Evolutionary conservation across 2,113 vertebrate species (phyloP).

Genomic region (Heterotilapia buettikoferi): DNA sequence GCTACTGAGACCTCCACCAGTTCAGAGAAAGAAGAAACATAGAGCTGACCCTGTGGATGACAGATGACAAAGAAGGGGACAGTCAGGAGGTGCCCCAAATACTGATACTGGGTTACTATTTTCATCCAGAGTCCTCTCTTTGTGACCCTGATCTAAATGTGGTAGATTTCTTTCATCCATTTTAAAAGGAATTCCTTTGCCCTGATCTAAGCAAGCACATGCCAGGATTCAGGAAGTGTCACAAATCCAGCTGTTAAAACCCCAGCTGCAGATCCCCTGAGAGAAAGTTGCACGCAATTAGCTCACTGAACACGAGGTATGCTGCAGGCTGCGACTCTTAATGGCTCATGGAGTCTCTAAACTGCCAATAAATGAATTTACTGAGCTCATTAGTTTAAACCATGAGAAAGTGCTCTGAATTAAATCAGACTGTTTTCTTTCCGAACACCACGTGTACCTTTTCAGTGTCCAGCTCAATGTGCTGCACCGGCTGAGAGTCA

Average conservation of each 20-base stretch:
- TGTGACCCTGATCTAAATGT: not conserved
- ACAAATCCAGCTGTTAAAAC: conserved; percentile 35
- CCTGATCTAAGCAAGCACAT: not conserved
- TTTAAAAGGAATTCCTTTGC: not conserved
- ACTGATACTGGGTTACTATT: conserved; percentile 3
- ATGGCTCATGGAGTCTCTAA: conserved; percentile 31
- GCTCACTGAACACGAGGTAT: conserved; percentile 13
- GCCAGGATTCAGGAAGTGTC: conserved; percentile 1
- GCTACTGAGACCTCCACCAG: conserved; percentile 86
- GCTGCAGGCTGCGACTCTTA: conserved; percentile 4
- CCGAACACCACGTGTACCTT: conserved; percentile 59
- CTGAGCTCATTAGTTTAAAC: not conserved
- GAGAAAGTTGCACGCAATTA: conserved; percentile 48
- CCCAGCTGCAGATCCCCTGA: conserved; percentile 41
- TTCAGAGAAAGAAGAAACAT: conserved; percentile 77
- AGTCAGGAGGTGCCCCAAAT: not conserved
- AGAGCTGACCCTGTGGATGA: conserved; percentile 79
- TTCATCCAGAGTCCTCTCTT: not conserved
- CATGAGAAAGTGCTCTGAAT: not conserved
- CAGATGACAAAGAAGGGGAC: not conserved
- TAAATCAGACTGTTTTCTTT: not conserved
- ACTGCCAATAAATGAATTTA: conserved; percentile 31
- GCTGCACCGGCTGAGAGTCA: conserved; percentile 75
- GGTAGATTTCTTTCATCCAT: not conserved
- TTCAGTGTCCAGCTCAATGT: conserved; percentile 81